A percentile compares a stretch with the other conserved stretches of the same genome.
These are phyloP conservation scores for Acarapis woodi DNA, from an alignment of 1,140 invertebrate genomes.

Conservation along the genomic window DNA sequence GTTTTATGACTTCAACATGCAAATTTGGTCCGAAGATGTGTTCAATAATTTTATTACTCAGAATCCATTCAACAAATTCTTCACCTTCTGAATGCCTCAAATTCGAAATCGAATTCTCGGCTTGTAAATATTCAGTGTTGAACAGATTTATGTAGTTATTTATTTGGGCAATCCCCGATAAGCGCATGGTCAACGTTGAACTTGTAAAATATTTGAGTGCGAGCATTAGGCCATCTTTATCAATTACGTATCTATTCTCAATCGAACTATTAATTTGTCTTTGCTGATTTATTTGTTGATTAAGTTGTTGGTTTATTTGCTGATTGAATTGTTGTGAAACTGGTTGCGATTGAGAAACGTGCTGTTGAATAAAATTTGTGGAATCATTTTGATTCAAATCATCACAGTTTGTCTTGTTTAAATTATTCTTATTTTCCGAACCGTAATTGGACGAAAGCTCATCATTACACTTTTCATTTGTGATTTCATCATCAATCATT, in stretches of 20 bases:
- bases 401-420: too few relatives aligned
- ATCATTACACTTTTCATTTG: too few relatives aligned
- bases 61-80: conserved; percentile 54
- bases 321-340: too few relatives aligned
- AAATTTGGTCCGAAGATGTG: conserved; percentile 84
- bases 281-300: too few relatives aligned
- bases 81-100: conserved; percentile 24
- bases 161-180: conserved; percentile 71
- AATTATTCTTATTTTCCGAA: too few relatives aligned
- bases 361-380: too few relatives aligned
- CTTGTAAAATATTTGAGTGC: conserved; percentile 85
- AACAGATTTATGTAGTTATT: conserved; percentile 69
- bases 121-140: conserved; percentile 45
- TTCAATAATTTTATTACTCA: conserved; percentile 64
- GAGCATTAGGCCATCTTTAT: conserved; percentile 55
- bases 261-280: conserved; percentile 71
- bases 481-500: too few relatives aligned
- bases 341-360: too few relatives aligned
- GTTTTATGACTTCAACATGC: conserved; percentile 79
- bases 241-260: conserved; percentile 30
- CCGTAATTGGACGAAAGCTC: too few relatives aligned
- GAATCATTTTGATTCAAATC: too few relatives aligned
- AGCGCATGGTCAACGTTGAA: conserved; percentile 61
- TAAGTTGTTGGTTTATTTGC: too few relatives aligned
- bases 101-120: not conserved